Evolutionary conservation across 2,888 invertebrate species (phyloP).

Genomic region (Ecdyonurus torrentis): DNA sequence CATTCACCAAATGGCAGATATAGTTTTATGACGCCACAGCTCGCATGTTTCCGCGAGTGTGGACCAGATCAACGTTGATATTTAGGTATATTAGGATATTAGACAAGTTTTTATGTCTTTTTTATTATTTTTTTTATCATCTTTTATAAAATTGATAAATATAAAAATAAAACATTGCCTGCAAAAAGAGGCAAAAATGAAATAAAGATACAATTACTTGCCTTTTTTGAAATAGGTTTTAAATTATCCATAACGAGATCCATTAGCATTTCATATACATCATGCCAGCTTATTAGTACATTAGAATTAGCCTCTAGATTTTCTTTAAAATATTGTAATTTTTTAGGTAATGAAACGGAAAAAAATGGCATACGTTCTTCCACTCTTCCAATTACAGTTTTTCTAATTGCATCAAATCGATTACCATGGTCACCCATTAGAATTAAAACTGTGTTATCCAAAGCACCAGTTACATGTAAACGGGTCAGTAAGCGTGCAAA

Average conservation of each 20-base stretch:
- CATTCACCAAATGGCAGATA: no score
- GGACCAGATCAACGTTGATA: no score
- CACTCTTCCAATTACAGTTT: conserved; percentile 25
- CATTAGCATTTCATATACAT: conserved; percentile 25
- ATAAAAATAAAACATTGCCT: no score
- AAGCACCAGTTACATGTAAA: conserved; percentile 18
- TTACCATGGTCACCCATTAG: conserved; percentile 28
- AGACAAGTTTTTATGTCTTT: no score
- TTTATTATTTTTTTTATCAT: no score
- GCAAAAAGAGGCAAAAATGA: no score
- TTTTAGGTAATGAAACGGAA: conserved; percentile 22
- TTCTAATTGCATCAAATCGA: conserved; percentile 24
- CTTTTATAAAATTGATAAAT: no score
- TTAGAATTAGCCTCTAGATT: conserved; percentile 21
- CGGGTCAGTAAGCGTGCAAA: conserved; percentile 19
- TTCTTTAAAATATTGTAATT: conserved; percentile 19
- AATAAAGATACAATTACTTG: no score
- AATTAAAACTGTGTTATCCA: conserved; percentile 18
- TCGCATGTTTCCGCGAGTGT: no score
- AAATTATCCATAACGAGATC: conserved; percentile 18
- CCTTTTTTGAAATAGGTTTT: conserved; percentile 1
- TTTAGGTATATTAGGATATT: no score
- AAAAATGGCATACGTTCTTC: conserved; percentile 28
- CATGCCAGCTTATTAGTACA: conserved; percentile 26
- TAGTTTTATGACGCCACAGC: no score